Base-by-base conservation (phyloP, 2,797 vertebrate species). In the Steatocranus sp. region DNA sequence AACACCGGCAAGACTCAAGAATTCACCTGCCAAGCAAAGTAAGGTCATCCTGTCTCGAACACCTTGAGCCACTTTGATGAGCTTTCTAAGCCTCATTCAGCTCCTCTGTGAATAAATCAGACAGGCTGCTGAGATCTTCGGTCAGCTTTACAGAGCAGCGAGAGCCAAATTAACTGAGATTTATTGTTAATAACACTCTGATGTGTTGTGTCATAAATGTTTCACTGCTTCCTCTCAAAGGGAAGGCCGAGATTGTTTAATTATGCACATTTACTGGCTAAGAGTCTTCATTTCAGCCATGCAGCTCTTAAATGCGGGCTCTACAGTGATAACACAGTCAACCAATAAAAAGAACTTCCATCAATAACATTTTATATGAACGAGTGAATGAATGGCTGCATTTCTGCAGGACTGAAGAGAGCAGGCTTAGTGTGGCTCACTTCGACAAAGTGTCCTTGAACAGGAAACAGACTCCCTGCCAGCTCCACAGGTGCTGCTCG, bases 401-500 rank as follows among this genome's bases (percentile, higher is more conserved):
- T 30, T 73, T 3, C 18, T 30, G 23, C 4, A 30, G 25, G 25
- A 73, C 25, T n/a, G 68, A 73, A 48, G 41, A 11, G 25, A 48
- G 41, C 41, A 48, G 15, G 11, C 23, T 70, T 70, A 1, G 14
- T 43, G 63, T 11, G 25, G 23, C 23, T 27, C 66, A 7, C 23
- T 25, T 70, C 1, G 1, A 70, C 15, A 46, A 30, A 73, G 25
- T 30, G 68, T 73, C 41, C 68, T 73, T 73, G 68, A 73, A 30
- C 68, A 30, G 43, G 41, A 73, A 48, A 30, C 68, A 8, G 68
- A 73, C 68, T 49, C 25, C 25, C 43, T 48, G 68, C 43, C 43
- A 75, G 66, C 75, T 63, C 63, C 76, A 82, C 80, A 83, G 87
- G 85, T 89, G 53, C 53, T 41, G 78, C 86, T 78, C 46, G 49